phyloP scores from a whole-genome alignment of 1,140 invertebrate species.

The Neodiprion fabricii region DNA sequence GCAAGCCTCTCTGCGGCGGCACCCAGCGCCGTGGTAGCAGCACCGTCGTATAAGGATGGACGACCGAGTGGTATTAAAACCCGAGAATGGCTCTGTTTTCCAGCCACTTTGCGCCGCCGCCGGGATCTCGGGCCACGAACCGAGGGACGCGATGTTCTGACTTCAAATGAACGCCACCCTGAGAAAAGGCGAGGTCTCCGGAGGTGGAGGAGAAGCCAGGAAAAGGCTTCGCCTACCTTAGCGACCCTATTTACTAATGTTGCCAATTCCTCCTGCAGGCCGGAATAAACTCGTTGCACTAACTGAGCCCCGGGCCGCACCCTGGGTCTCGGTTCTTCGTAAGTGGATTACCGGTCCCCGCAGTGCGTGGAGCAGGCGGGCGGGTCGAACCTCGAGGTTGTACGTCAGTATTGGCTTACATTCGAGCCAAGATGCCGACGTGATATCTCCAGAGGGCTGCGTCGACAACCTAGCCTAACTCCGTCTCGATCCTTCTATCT shows the following conservation, averaged over 20 bases:
- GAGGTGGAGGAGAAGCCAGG: background rate
- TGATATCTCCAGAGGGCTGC: constrained; percentile 3
- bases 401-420: constrained; percentile 5
- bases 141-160: background rate
- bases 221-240: background rate
- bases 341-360: background rate
- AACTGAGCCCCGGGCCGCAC: no score
- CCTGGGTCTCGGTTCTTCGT: background rate
- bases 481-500: background rate
- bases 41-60: constrained; percentile 7
- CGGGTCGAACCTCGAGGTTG: background rate
- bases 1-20: background rate
- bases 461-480: background rate
- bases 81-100: constrained; percentile 11
- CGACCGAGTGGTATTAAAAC: constrained; percentile 12
- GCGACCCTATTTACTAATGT: background rate
- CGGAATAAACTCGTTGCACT: no score
- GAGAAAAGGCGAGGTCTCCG: background rate
- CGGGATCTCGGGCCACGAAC: background rate
- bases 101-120: background rate
- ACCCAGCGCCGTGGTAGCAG: background rate
- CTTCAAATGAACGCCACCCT: background rate
- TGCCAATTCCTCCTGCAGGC: background rate
- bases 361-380: no score
- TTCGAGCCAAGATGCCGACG: constrained; percentile 1